Percentiles rank a stretch among this genome's conserved stretches.
These are phyloP conservation scores for Salmo trutta DNA, from an alignment of 2,797 vertebrate genomes.

Conservation along the genomic window DNA sequence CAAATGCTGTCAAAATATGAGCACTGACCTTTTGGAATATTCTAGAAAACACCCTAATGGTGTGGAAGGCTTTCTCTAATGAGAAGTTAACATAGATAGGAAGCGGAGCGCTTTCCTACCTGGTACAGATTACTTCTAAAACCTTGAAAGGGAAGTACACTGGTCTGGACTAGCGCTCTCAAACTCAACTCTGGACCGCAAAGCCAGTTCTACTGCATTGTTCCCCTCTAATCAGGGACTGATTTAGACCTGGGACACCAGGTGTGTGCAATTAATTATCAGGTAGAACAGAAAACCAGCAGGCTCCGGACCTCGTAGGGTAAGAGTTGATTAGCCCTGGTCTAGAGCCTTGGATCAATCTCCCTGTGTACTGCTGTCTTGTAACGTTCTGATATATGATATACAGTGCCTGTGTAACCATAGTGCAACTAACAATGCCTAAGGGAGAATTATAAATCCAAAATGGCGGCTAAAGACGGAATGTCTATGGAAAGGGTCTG, in stretches of 20 bases:
- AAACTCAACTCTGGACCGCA: no score
- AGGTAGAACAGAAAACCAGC: no score
- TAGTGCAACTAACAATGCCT: not conserved
- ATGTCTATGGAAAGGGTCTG: not conserved
- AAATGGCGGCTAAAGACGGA: not conserved
- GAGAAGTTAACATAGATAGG: slow-evolving; percentile 40
- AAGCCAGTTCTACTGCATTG: no score
- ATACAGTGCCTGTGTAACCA: not conserved
- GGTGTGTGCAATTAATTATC: no score
- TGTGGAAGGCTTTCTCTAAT: slow-evolving; percentile 55
- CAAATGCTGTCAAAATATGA: slow-evolving; percentile 83
- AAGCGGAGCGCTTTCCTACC: not conserved
- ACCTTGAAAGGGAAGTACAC: no score
- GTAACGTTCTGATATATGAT: not conserved
- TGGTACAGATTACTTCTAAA: not conserved
- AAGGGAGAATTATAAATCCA: not conserved
- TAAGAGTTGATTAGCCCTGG: no score
- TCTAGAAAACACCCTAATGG: slow-evolving; percentile 50
- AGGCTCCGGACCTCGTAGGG: no score
- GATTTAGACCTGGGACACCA: no score
- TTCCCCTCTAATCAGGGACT: no score
- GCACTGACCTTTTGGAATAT: slow-evolving; percentile 82
- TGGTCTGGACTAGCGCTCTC: no score
- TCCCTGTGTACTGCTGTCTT: not conserved
- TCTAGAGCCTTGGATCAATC: no score